Percentiles rank a stretch among this genome's conserved stretches.
Evolutionary conservation across 1,140 invertebrate genomes (phyloP).

Genomic region (Cephus cinctus): DNA sequence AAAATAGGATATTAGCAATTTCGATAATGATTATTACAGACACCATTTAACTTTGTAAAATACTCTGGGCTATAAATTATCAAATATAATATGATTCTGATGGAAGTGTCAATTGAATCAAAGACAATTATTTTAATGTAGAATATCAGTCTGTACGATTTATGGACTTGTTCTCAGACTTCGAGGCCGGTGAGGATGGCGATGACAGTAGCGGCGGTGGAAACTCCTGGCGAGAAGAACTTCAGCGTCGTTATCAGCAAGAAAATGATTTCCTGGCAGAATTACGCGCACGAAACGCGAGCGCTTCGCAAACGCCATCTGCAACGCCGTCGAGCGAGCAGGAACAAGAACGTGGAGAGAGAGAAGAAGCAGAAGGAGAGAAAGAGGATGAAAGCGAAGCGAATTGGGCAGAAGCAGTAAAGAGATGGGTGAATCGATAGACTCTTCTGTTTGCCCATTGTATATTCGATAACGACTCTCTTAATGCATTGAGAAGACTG

Average conservation of each 20-base stretch:
- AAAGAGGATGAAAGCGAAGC: constrained; percentile 60
- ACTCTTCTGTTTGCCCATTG: constrained; percentile 6
- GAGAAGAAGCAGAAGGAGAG: constrained; percentile 49
- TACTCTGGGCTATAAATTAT: too few species aligned
- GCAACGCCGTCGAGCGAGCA: constrained; percentile 47
- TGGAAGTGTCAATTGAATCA: background rate
- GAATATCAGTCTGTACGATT: too few species aligned
- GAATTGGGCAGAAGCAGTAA: constrained; percentile 69
- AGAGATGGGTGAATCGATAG: constrained; percentile 71
- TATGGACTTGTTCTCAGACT: constrained; percentile 38
- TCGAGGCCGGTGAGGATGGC: constrained; percentile 57
- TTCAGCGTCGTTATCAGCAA: constrained; percentile 64
- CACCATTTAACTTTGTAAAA: too few species aligned
- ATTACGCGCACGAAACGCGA: constrained; percentile 59
- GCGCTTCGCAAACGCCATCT: constrained; percentile 32
- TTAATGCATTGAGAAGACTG: background rate
- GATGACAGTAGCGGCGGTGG: constrained; percentile 58
- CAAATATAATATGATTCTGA: background rate
- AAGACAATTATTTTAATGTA: background rate
- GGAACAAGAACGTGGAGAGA: constrained; percentile 48
- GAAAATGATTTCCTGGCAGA: constrained; percentile 67
- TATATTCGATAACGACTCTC: background rate
- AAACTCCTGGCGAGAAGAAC: constrained; percentile 64
- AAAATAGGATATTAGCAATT: too few species aligned
- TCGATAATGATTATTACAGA: too few species aligned